phyloP scores from a whole-genome alignment of 2,113 vertebrate genomes.

The Xenus cinereus region DNA sequence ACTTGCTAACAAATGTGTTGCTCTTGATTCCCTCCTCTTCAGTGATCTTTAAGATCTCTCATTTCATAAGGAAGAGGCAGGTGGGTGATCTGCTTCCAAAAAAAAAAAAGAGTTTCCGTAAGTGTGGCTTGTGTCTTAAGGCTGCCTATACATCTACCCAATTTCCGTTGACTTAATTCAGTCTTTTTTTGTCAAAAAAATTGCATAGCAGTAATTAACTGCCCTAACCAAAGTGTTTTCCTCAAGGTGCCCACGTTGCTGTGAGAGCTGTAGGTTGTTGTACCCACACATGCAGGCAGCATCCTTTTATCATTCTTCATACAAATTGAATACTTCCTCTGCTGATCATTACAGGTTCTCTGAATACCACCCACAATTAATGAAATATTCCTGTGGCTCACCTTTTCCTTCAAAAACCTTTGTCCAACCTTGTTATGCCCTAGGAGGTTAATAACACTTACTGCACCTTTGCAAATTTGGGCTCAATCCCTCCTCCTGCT shows the following conservation, averaged over 20 bases:
- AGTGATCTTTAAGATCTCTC: slow-evolving; percentile 61
- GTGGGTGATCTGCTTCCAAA: slow-evolving; percentile 47
- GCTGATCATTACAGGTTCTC: neutral
- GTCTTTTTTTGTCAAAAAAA: slow-evolving; percentile 8
- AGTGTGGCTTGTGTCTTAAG: neutral
- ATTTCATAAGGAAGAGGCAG: slow-evolving; percentile 49
- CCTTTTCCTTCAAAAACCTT: neutral
- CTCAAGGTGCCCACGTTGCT: slow-evolving; percentile 15
- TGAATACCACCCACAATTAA: neutral
- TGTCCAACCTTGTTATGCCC: neutral
- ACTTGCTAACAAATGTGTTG: slow-evolving; percentile 58
- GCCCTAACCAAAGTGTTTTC: neutral
- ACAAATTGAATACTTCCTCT: slow-evolving; percentile 4
- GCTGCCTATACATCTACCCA: neutral
- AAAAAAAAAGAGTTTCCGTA: neutral
- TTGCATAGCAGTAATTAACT: neutral
- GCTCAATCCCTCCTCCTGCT: neutral
- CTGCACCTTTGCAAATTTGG: neutral
- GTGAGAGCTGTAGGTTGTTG: neutral
- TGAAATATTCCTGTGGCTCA: neutral
- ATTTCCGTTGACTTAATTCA: slow-evolving; percentile 5
- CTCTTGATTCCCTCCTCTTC: slow-evolving; percentile 64
- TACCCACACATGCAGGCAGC: neutral
- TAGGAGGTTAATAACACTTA: neutral
- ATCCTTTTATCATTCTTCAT: neutral